These are phyloP conservation scores for Hylyphantes graminicola DNA, from an alignment of 1,140 invertebrate genomes.

Conservation along the genomic window DNA sequence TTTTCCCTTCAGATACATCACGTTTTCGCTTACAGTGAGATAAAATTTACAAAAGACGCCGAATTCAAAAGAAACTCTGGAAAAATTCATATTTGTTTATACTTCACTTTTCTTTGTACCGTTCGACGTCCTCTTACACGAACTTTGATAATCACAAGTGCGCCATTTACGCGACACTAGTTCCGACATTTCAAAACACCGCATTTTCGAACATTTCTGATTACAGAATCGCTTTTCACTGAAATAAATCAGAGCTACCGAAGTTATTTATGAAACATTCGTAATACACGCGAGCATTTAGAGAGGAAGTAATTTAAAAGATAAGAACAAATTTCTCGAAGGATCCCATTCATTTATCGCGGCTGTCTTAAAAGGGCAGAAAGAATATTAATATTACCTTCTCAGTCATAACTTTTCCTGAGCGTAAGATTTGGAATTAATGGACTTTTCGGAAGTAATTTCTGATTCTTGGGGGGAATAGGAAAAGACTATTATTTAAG, in stretches of 20 bases:
- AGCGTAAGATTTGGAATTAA: not conserved
- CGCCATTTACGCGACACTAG: too few relatives aligned
- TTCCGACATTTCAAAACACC: too few relatives aligned
- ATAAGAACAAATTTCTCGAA: conserved; percentile 2
- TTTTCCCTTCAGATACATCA: too few relatives aligned
- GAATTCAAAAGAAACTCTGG: too few relatives aligned
- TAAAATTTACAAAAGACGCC: too few relatives aligned
- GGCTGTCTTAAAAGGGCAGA: not conserved
- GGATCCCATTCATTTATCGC: conserved; percentile 1
- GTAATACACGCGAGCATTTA: not conserved
- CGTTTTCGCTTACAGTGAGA: too few relatives aligned
- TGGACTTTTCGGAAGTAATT: not conserved
- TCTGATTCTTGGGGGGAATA: not conserved
- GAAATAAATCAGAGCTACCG: not conserved
- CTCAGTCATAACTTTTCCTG: not conserved
- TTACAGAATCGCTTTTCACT: too few relatives aligned
- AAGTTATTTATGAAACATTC: conserved; percentile 2
- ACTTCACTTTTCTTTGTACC: too few relatives aligned
- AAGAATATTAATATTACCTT: conserved; percentile 13
- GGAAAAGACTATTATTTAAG: not conserved
- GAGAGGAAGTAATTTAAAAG: conserved; percentile 4
- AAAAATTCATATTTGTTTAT: too few relatives aligned
- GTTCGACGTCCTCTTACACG: too few relatives aligned
- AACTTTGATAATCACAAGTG: too few relatives aligned
- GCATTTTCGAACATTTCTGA: too few relatives aligned